phyloP scores from a whole-genome alignment of 2,888 invertebrate species.

The Shargacucullia verbasci region DNA sequence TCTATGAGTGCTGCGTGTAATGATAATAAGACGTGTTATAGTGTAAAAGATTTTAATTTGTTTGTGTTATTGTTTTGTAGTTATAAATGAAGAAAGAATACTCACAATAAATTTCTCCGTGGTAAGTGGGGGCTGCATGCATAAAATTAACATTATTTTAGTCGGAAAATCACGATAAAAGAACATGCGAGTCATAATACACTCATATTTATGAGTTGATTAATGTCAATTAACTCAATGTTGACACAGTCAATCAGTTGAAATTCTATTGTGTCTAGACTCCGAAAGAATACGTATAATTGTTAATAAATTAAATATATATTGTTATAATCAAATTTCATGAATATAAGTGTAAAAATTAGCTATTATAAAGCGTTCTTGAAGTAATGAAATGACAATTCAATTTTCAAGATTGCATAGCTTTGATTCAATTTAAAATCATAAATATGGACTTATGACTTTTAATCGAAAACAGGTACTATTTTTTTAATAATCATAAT shows the following conservation, averaged over 20 bases:
- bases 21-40: conserved; percentile 49
- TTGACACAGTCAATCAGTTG: too few relatives aligned
- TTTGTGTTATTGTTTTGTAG: conserved; percentile 24
- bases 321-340: conserved; percentile 41
- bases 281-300: too few relatives aligned
- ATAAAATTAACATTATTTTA: conserved; percentile 74
- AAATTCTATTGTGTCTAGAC: too few relatives aligned
- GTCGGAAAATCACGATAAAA: conserved; percentile 56
- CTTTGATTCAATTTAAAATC: background rate
- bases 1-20: conserved; percentile 84
- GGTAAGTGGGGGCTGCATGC: conserved; percentile 89
- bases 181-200: conserved; percentile 25
- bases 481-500: too few relatives aligned
- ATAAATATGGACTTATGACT: background rate
- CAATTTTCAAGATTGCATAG: conserved; percentile 7
- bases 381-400: conserved; percentile 3
- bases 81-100: conserved; percentile 62
- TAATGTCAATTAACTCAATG: too few relatives aligned
- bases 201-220: conserved; percentile 41
- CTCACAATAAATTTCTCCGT: conserved; percentile 86
- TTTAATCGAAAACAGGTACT: background rate
- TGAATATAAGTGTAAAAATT: conserved; percentile 30
- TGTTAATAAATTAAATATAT: conserved; percentile 17
- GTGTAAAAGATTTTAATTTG: conserved; percentile 7
- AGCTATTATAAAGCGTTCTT: conserved; percentile 1